Percentiles rank a stretch among this genome's conserved stretches.
These are phyloP conservation scores for Antheraea assamensis DNA, from an alignment of 2,888 invertebrate genomes.

Conservation along the genomic window DNA sequence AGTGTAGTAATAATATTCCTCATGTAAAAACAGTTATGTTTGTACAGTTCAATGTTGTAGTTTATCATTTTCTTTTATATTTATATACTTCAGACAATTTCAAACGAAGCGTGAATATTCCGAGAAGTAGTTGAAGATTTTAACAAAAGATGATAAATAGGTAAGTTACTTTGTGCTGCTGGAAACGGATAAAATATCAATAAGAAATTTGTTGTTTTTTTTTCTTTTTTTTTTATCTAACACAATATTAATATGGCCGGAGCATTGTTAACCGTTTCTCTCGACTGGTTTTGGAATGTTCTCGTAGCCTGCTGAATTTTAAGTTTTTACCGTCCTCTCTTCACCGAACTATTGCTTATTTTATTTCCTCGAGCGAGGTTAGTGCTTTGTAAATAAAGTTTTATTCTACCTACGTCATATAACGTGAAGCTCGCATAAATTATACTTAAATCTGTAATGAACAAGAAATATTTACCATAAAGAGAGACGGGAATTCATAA, in stretches of 20 bases:
- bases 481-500: no score
- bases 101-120: neutral
- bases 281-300: neutral
- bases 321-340: neutral
- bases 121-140: neutral
- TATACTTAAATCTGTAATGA: no score
- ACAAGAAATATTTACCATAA: no score
- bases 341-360: neutral
- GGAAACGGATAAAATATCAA: neutral
- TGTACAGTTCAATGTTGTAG: no score
- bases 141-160: neutral
- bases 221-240: conserved; percentile 1
- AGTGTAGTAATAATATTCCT: no score
- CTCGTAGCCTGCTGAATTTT: neutral
- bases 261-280: conserved; percentile 7
- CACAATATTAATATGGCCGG: conserved; percentile 2
- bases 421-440: no score
- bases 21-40: no score
- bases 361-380: neutral
- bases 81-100: neutral
- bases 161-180: neutral
- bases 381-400: no score
- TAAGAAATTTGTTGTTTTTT: conserved; percentile 5
- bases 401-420: no score
- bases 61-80: neutral